Conservation (phyloP, 1,140 invertebrate species). For the Hycleus cichorii region DNA sequence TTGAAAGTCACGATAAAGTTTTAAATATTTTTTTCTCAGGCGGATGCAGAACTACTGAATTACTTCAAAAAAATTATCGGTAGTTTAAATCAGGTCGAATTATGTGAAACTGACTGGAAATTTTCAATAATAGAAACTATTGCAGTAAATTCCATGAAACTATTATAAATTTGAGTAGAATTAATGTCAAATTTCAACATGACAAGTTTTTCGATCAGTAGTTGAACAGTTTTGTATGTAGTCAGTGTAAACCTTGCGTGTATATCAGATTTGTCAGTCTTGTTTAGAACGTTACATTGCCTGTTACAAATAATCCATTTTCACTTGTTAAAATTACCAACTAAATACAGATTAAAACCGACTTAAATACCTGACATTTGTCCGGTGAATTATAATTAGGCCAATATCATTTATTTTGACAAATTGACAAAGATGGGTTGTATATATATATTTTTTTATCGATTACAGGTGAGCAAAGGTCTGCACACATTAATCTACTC, state of each 20-base stretch:
- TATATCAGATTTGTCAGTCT: constrained; percentile 16
- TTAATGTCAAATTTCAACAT: neutral
- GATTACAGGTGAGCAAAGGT: constrained; percentile 9
- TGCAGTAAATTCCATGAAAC: no score
- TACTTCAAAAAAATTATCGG: no score
- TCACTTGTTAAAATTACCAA: constrained; percentile 9
- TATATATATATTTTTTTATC: neutral
- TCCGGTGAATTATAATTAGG: constrained; percentile 12
- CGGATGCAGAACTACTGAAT: no score
- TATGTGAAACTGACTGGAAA: no score
- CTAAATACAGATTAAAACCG: neutral
- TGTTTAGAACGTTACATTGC: constrained; percentile 3
- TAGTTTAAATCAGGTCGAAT: no score
- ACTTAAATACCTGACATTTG: constrained; percentile 2
- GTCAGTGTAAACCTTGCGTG: constrained; percentile 5
- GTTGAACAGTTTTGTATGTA: constrained; percentile 2
- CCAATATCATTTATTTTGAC: constrained; percentile 11
- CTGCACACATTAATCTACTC: constrained; percentile 13
- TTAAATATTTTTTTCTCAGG: no score
- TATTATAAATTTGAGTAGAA: neutral
- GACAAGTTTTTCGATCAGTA: neutral
- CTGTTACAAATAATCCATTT: constrained; percentile 16
- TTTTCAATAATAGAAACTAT: no score
- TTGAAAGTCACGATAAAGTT: no score
- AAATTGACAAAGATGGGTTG: constrained; percentile 11